Conservation (phyloP, 1,140 invertebrate species). For the Drosophila asahinai region DNA sequence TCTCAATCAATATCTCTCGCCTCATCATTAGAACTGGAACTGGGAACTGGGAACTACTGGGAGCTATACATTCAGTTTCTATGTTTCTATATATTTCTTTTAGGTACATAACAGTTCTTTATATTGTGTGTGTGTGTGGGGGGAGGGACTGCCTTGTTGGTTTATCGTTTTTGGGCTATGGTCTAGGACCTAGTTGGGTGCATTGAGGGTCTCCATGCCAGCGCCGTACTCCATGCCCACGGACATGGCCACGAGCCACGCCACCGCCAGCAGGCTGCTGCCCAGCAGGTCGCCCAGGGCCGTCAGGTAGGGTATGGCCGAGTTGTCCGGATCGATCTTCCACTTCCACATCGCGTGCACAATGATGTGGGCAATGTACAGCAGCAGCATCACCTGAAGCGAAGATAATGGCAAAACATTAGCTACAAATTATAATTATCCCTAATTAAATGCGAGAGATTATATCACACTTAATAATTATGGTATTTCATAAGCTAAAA, state of each 20-base stretch:
- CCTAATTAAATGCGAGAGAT: neutral
- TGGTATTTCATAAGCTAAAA: neutral
- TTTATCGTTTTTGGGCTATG: constrained; percentile 13
- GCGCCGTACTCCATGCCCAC: constrained; percentile 88
- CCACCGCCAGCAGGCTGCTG: constrained; percentile 92
- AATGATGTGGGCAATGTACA: constrained; percentile 94
- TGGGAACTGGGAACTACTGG: constrained; percentile 1
- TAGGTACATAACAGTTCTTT: constrained; percentile 55
- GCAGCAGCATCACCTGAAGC: constrained; percentile 90
- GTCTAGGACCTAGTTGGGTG: constrained; percentile 67
- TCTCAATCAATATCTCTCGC: constrained; percentile 26
- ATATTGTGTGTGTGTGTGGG: constrained; percentile 27
- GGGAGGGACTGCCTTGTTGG: constrained; percentile 20
- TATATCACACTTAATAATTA: neutral
- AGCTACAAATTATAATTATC: neutral
- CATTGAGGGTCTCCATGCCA: constrained; percentile 71
- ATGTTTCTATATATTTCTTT: constrained; percentile 42
- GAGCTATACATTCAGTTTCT: constrained; percentile 33
- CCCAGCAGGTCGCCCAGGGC: constrained; percentile 97
- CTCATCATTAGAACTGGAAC: constrained; percentile 23
- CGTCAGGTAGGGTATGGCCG: constrained; percentile 98
- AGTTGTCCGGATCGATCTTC: constrained; percentile 97
- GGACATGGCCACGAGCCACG: constrained; percentile 92
- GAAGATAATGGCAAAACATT: too few species aligned
- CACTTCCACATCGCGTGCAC: constrained; percentile 96